Conservation (phyloP, 2,113 vertebrate species). For the Anhinga anhinga region DNA sequence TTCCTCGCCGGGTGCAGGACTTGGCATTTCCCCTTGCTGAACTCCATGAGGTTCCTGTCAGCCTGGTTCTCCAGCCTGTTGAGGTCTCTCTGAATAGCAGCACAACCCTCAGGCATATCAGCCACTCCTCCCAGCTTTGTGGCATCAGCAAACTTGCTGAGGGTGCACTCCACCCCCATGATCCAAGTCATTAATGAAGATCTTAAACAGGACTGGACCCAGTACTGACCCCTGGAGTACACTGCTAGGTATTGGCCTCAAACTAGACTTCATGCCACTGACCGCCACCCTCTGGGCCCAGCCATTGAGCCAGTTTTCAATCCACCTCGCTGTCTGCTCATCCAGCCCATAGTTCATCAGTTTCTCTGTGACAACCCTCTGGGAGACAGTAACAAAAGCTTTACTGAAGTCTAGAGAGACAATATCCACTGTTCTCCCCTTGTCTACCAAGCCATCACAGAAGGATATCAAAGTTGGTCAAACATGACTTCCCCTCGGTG, state of each 20-base stretch:
- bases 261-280: background rate
- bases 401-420: background rate
- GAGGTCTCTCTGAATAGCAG: background rate
- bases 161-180: background rate
- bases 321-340: background rate
- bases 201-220: background rate
- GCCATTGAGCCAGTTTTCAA: background rate
- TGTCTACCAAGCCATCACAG: background rate
- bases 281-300: background rate
- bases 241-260: background rate
- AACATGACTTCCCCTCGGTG: background rate
- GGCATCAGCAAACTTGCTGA: background rate
- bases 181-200: background rate
- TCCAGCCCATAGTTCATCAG: background rate
- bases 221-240: background rate
- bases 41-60: background rate
- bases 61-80: background rate
- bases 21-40: background rate
- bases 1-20: background rate
- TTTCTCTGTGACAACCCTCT: background rate
- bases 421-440: background rate
- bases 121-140: too few species aligned
- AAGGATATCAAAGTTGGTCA: background rate
- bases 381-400: background rate
- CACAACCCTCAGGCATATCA: background rate